A percentile compares a stretch with the other conserved stretches of the same genome.
Conservation (phyloP, 2,888 invertebrate genomes). For the Phalera bucephala region DNA sequence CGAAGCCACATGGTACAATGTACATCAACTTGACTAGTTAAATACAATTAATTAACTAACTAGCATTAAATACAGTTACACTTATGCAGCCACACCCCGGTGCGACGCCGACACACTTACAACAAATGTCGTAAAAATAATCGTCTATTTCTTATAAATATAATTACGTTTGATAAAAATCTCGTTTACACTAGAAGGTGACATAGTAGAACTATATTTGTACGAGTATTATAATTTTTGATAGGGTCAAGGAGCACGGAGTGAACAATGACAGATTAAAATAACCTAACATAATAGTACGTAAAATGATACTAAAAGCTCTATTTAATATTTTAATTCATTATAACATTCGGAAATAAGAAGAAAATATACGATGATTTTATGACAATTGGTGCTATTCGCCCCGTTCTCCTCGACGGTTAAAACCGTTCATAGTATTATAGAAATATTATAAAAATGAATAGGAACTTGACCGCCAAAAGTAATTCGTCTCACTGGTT, state of each 20-base stretch:
- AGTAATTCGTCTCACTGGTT: conserved; percentile 53
- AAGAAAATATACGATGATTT: too few species aligned
- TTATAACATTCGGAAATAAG: too few species aligned
- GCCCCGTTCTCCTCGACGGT: too few species aligned
- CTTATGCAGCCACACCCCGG: conserved; percentile 11
- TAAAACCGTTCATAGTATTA: too few species aligned
- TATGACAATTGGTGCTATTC: too few species aligned
- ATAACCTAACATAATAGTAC: too few species aligned
- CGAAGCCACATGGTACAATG: conserved; percentile 58
- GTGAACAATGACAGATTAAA: too few species aligned
- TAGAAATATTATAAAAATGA: too few species aligned
- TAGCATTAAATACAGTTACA: conserved; percentile 34
- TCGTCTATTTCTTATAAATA: conserved; percentile 39
- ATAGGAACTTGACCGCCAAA: conserved; percentile 50
- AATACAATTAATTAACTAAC: conserved; percentile 60
- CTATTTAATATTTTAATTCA: too few species aligned
- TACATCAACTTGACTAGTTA: conserved; percentile 73
- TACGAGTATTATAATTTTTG: conserved; percentile 43
- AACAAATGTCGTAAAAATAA: conserved; percentile 51
- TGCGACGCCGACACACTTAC: conserved; percentile 20
- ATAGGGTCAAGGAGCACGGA: conserved; percentile 10
- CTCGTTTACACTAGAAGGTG: conserved; percentile 66
- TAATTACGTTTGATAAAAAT: conserved; percentile 35
- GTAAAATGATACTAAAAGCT: too few species aligned
- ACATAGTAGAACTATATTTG: conserved; percentile 64